These are phyloP conservation scores for Pseudonaja textilis DNA, from an alignment of 2,113 vertebrate species.

Conservation along the genomic window DNA sequence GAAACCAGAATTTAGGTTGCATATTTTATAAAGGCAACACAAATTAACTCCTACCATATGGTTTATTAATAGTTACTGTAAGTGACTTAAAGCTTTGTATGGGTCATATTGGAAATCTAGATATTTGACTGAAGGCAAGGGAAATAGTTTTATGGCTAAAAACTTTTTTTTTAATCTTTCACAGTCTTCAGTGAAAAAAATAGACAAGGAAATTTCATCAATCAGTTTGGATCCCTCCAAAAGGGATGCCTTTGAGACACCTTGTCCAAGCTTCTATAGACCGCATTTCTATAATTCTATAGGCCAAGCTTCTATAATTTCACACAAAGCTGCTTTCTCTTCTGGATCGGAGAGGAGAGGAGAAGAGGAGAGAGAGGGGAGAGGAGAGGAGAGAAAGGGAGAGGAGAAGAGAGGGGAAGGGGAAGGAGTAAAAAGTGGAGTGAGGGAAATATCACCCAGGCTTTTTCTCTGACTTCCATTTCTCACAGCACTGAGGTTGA, in stretches of 20 bases:
- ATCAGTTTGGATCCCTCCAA: neutral
- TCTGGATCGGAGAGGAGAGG: neutral
- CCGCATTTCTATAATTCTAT: neutral
- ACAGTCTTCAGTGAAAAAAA: neutral
- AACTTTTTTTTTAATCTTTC: neutral
- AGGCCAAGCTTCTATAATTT: neutral
- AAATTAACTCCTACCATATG: neutral
- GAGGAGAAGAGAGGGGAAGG: neutral
- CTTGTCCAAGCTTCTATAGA: neutral
- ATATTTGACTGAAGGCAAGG: neutral
- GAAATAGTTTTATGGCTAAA: neutral
- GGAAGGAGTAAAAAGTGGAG: neutral
- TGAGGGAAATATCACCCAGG: neutral
- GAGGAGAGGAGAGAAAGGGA: neutral
- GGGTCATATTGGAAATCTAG: neutral
- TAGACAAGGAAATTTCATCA: neutral
- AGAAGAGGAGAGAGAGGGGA: too few species aligned
- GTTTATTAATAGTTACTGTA: neutral
- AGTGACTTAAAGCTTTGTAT: neutral
- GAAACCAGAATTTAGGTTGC: neutral
- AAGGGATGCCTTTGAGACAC: neutral
- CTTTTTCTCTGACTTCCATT: neutral
- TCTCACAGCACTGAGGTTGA: neutral
- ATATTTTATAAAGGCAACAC: neutral
- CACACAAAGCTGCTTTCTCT: neutral